Evolutionary conservation across 2,113 vertebrate species (phyloP).

Genomic region (Cochlearius cochlearius): DNA sequence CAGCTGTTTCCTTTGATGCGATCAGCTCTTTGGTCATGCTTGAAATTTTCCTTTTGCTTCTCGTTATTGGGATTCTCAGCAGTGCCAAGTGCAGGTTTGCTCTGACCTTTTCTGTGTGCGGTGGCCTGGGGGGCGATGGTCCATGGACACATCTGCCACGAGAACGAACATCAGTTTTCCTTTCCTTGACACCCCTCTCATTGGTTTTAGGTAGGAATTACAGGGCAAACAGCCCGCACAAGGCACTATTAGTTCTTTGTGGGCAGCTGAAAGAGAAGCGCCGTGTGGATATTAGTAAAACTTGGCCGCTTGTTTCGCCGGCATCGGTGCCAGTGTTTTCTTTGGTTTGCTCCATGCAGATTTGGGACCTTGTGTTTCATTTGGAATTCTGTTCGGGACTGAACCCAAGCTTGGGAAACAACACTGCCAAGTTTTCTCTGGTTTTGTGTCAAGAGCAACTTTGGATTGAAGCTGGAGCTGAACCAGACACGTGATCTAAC

Average conservation of each 20-base stretch:
- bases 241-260: not conserved
- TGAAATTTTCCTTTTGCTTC: not conserved
- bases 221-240: not conserved
- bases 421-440: constrained; percentile 55
- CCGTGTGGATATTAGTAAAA: not conserved
- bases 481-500: constrained; percentile 21
- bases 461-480: constrained; percentile 39
- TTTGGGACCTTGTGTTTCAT: constrained; percentile 48
- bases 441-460: constrained; percentile 53
- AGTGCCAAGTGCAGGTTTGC: fast-evolving
- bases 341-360: constrained; percentile 11
- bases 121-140: not conserved
- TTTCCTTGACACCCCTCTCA: not conserved
- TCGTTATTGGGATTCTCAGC: not conserved
- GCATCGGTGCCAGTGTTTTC: not conserved
- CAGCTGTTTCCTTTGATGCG: not conserved
- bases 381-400: constrained; percentile 31
- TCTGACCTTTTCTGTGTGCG: fast-evolving
- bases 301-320: not conserved
- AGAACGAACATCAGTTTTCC: not conserved
- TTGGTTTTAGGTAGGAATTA: not conserved
- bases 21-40: not conserved
- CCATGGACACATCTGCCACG: not conserved
- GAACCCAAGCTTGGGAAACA: constrained; percentile 4
- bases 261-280: not conserved